Evolutionary conservation across 2,113 vertebrate species (phyloP).

Genomic region (Caracal caracal): DNA sequence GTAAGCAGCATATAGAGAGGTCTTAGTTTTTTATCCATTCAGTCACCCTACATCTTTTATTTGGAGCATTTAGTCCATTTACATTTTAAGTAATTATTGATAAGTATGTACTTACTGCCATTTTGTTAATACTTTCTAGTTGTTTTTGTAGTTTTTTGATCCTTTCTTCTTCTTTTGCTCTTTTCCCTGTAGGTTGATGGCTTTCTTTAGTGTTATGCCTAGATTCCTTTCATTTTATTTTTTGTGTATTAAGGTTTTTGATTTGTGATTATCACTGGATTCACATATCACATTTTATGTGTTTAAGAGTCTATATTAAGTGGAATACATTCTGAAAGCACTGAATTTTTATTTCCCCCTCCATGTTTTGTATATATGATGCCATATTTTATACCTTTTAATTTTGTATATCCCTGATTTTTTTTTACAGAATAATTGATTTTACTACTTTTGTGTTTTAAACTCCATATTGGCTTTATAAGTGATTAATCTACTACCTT

Average conservation of each 20-base stretch:
- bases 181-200: not conserved
- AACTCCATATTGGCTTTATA: not conserved
- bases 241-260: not conserved
- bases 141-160: not conserved
- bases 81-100: not conserved
- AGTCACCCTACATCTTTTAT: not conserved
- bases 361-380: not conserved
- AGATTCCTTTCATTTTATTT: not conserved
- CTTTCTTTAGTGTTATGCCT: not conserved
- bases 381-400: not conserved
- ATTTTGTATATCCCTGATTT: not conserved
- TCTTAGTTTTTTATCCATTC: not conserved
- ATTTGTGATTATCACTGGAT: not conserved
- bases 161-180: not conserved
- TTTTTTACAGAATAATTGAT: not conserved
- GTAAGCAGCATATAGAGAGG: not conserved
- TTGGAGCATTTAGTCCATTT: not conserved
- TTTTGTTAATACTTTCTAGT: not conserved
- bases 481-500: not conserved
- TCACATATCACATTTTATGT: not conserved
- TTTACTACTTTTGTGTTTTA: not conserved
- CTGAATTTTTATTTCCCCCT: not conserved
- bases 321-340: not conserved
- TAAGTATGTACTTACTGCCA: not conserved
- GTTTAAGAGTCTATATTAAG: not conserved